These are phyloP conservation scores for Agrenia bidenticulata DNA, from an alignment of 2,888 invertebrate species.

Conservation along the genomic window DNA sequence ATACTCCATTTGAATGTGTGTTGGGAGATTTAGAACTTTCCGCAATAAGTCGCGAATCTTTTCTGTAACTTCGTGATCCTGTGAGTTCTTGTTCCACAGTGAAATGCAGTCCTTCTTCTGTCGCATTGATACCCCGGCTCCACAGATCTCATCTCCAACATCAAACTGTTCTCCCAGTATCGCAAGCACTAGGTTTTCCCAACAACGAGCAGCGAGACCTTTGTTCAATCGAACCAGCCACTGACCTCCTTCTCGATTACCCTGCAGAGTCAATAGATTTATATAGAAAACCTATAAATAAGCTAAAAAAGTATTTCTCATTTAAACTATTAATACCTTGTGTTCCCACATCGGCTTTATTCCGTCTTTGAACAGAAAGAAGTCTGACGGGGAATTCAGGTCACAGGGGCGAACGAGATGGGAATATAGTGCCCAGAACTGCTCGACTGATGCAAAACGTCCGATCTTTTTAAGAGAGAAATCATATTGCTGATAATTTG, in stretches of 20 bases:
- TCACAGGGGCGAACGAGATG: constrained; percentile 72
- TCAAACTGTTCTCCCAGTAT: constrained; percentile 99
- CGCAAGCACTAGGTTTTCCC: constrained; percentile 98
- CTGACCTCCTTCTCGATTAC: constrained; percentile 92
- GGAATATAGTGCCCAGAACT: constrained; percentile 95
- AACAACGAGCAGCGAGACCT: constrained; percentile 90
- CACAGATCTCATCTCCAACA: constrained; percentile 98
- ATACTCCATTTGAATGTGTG: constrained; percentile 91
- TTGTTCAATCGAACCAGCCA: constrained; percentile 96
- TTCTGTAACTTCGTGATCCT: constrained; percentile 81
- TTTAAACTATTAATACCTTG: constrained; percentile 39
- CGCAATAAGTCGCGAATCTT: constrained; percentile 93
- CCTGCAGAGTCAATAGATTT: constrained; percentile 28
- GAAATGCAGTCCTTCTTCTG: constrained; percentile 89
- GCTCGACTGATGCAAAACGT: constrained; percentile 87
- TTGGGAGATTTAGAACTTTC: constrained; percentile 90
- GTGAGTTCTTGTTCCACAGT: constrained; percentile 94
- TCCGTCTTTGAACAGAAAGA: constrained; percentile 96
- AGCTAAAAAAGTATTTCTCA: background rate
- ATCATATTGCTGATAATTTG: constrained; percentile 63
- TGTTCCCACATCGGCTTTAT: constrained; percentile 99
- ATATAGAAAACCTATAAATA: background rate
- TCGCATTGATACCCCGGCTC: constrained; percentile 62
- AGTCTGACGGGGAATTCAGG: constrained; percentile 83
- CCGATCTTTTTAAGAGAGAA: constrained; percentile 86